phyloP scores from a whole-genome alignment of 2,888 invertebrate genomes.

The Leuctra nigra region DNA sequence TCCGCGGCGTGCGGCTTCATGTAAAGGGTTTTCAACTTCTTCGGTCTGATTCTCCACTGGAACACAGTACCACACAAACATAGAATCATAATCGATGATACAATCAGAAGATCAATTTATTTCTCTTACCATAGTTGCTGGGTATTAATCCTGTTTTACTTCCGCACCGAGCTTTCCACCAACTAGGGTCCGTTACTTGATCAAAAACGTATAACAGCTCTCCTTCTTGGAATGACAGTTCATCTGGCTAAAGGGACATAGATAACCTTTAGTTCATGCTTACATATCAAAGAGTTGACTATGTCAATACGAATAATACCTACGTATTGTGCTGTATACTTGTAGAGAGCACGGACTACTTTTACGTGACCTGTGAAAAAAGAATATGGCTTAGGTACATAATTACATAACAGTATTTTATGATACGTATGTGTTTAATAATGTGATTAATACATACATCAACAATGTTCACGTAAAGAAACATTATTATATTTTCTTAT shows the following conservation, averaged over 20 bases:
- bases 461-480: background rate
- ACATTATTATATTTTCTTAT: too few species aligned
- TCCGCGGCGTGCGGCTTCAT: conserved; percentile 59
- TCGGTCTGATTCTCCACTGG: conserved; percentile 50
- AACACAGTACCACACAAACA: conserved; percentile 12
- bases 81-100: background rate
- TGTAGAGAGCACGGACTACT: conserved; percentile 50
- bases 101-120: too few species aligned
- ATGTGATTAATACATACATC: too few species aligned
- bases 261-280: conserved; percentile 6
- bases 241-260: conserved; percentile 43
- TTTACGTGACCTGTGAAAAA: conserved; percentile 44
- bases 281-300: too few species aligned
- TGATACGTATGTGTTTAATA: too few species aligned
- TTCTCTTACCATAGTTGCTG: conserved; percentile 53
- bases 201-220: conserved; percentile 53
- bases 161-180: conserved; percentile 52
- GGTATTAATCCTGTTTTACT: conserved; percentile 50
- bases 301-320: conserved; percentile 32
- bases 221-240: conserved; percentile 57
- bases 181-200: conserved; percentile 44
- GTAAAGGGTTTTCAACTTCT: conserved; percentile 52
- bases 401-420: too few species aligned
- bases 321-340: conserved; percentile 50
- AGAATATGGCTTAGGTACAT: too few species aligned